Base-by-base conservation (phyloP, 2,113 vertebrate genomes). In the Eulacestoma nigropectus region DNA sequence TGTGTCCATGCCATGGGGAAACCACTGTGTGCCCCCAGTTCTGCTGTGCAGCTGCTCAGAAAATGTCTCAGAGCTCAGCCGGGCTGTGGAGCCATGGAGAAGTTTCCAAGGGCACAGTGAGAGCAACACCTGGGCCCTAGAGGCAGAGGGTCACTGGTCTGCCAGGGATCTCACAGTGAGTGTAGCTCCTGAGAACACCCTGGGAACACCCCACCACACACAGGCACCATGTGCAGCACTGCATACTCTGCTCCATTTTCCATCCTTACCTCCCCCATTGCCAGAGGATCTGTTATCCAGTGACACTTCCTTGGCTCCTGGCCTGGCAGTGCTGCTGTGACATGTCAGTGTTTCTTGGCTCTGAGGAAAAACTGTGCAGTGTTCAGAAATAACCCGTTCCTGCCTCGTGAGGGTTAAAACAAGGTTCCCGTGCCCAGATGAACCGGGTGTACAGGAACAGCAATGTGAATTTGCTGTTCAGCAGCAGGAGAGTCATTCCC, bases 201-300 rank as follows among this genome's bases (percentile, higher is more conserved):
- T 22, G 16, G 46, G 27, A 33, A 41, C 30, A 33, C 4, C 47
- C 7, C 62, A 63, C n/a, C n/a, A 42, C 11, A 10, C 41, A 8
- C 21, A 1, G 42, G 56, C 56, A 33, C 35, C 47, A 0, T 0
- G 23, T 3, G 39, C 41, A 1, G 5, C 4, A 30, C 46, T 11
- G 18, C 70, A 42, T 78, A 16, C n/a, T 5, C 11, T 20, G 37
- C 41, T 55, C 79, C 20, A 8, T 42, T 44, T 76, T n/a, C 87
- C 77, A 13, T 44, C 77, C 37, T 17, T 16, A 4, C 60, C 63
- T 25, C 68, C 79, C 81, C 4, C 39, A 6, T 0, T 30, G 56
- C 78, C 81, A 10, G 32, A 33, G 52, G 52, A 63, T 25, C 23
- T 2, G 9, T 39, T 64, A 68, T 29, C 13, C 47, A 33, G 16